Evolutionary conservation across 2,888 invertebrate genomes (phyloP), one percentile per base, ranked within the genome.

Genomic region (Gonocerus acuteangulatus): DNA sequence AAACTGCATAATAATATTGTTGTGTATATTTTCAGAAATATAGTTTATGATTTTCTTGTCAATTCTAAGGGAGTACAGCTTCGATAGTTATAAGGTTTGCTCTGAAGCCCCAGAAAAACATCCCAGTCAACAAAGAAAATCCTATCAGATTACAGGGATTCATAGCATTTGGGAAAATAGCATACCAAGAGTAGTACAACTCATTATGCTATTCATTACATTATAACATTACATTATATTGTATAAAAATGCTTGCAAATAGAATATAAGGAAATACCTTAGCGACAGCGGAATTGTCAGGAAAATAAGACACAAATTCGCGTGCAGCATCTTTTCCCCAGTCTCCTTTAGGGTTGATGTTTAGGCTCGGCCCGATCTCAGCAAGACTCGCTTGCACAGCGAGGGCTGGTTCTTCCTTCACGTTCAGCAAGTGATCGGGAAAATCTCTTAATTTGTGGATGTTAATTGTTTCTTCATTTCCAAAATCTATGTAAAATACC

Each of bases 401-500:
- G 21, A 83, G 74, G 39, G 85, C 82, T 27, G 84, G 80, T 45
- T 66, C 65, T 2, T 62, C 0, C 71, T 67, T 47, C 79, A 69
- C 1, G 64, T 62, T 54, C 15, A 9, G 48, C 34, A 36, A 23
- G 21, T 54, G 32, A 19, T 45, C 18, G 2, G 72, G 73, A 27
- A 80, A 67, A 16, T 74, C 71, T 56, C 77, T 78, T 42, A 85
- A 67, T 62, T 78, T 77, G 51, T 74, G 70, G 54, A 71, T 67
- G 54, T 72, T 70, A 32, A 85, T 74, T 44, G 75, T 73, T 0
- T 74, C 78, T 16, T 72, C 75, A 68, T 82, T 82, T 15, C 94
- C 94, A 73, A 81, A 86, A 75, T 95, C 94, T 54, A 93, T 81
- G 72, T 85, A 91, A 56, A 82, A 77, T 2, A 92, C 82, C 82